These are phyloP conservation scores for Eupithecia exiguata DNA, from an alignment of 2,888 invertebrate species.

Conservation along the genomic window DNA sequence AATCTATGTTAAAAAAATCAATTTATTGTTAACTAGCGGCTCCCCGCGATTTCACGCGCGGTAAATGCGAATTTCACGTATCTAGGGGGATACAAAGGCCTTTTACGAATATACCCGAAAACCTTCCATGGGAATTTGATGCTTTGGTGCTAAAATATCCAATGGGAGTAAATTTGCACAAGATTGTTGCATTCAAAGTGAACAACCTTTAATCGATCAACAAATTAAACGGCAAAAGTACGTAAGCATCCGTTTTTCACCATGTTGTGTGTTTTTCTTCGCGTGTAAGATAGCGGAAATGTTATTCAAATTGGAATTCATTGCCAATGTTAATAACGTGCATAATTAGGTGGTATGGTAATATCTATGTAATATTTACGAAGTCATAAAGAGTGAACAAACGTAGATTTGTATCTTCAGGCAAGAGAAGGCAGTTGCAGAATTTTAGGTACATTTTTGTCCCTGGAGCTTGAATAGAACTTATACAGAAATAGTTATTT, in stretches of 20 bases:
- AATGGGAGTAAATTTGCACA: too few relatives aligned
- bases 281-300: conserved; percentile 40
- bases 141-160: too few relatives aligned
- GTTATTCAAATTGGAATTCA: conserved; percentile 26
- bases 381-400: conserved; percentile 16
- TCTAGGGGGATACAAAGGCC: too few relatives aligned
- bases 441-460: too few relatives aligned
- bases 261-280: conserved; percentile 17
- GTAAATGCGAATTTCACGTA: too few relatives aligned
- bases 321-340: conserved; percentile 41
- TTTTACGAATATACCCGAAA: too few relatives aligned
- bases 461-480: too few relatives aligned
- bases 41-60: too few relatives aligned
- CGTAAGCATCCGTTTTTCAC: conserved; percentile 28
- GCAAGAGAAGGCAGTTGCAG: neutral
- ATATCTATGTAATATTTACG: conserved; percentile 13
- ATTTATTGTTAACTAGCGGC: too few relatives aligned
- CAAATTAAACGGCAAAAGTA: neutral
- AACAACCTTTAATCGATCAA: conserved; percentile 7
- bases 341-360: conserved; percentile 40
- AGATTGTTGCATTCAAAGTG: neutral
- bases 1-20: too few relatives aligned
- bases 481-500: too few relatives aligned
- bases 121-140: too few relatives aligned
- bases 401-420: neutral